A percentile compares a stretch with the other conserved stretches of the same genome.
phyloP scores from a whole-genome alignment of 2,113 vertebrate genomes.

The Haplochromis burtoni region DNA sequence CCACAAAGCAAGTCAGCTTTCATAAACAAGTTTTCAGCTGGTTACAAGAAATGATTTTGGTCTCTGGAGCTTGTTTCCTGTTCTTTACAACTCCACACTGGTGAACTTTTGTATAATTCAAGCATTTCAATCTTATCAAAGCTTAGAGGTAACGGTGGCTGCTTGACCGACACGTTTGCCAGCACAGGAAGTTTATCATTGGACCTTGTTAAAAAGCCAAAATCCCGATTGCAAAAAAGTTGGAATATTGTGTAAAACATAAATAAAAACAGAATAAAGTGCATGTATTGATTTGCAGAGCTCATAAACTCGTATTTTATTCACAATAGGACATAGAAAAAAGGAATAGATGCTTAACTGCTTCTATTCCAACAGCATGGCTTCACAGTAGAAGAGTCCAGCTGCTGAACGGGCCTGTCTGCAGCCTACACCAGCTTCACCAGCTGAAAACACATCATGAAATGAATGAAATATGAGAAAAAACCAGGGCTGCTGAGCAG shows the following conservation, averaged over 20 bases:
- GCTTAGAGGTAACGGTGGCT: background rate
- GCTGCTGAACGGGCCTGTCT: background rate
- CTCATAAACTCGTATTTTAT: background rate
- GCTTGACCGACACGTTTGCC: background rate
- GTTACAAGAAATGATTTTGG: background rate
- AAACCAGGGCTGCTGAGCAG: background rate
- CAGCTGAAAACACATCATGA: background rate
- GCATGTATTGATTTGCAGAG: background rate
- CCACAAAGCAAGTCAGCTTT: background rate
- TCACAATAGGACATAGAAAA: rapidly evolving
- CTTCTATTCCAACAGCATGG: background rate
- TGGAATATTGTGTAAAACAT: background rate
- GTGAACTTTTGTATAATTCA: background rate
- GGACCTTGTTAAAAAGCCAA: background rate
- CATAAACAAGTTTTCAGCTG: background rate
- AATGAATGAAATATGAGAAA: background rate
- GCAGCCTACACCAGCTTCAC: background rate
- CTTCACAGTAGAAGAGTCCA: background rate
- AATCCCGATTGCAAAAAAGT: background rate
- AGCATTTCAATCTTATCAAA: rapidly evolving
- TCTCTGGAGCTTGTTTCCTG: background rate
- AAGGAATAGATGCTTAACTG: background rate
- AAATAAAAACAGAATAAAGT: background rate
- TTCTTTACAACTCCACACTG: background rate
- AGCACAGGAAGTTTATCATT: background rate